These are phyloP conservation scores for Pyralis farinalis DNA, from an alignment of 2,888 invertebrate species.

Conservation along the genomic window DNA sequence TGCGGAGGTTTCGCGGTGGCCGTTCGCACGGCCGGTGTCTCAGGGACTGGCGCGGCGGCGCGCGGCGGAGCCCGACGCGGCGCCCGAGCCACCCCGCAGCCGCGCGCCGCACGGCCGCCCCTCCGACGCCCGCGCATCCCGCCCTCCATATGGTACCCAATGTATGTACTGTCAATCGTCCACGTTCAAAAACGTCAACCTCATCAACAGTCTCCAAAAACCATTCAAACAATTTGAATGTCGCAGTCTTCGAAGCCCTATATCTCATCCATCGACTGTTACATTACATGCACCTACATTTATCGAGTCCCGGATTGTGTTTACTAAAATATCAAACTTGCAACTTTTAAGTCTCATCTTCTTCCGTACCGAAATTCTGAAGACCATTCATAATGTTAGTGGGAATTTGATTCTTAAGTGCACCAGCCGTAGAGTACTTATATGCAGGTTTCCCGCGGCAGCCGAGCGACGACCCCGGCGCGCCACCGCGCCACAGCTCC, in stretches of 20 bases:
- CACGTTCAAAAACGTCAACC: no score
- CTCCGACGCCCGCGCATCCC: conserved; percentile 51
- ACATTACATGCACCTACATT: no score
- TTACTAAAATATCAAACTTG: no score
- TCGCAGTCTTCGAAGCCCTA: no score
- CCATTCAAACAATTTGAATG: no score
- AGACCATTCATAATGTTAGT: conserved; percentile 1
- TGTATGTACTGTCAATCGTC: conserved; percentile 15
- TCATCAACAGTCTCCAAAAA: no score
- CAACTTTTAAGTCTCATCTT: conserved; percentile 4
- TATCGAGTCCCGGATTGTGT: no score
- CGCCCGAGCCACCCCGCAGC: conserved; percentile 61
- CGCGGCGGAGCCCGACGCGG: conserved; percentile 55
- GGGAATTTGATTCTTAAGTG: conserved; percentile 7
- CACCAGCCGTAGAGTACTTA: conserved; percentile 11
- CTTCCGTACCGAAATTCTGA: conserved; percentile 14
- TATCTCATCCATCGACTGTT: no score
- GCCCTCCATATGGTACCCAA: conserved; percentile 65
- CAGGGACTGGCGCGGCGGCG: conserved; percentile 78
- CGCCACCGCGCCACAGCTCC: conserved; percentile 26
- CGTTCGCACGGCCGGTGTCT: conserved; percentile 78
- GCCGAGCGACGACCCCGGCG: conserved; percentile 62
- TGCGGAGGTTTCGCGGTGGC: conserved; percentile 60
- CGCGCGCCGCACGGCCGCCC: conserved; percentile 33
- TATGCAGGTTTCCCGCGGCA: conserved; percentile 22